Base-by-base conservation (phyloP, 2,888 invertebrate species). In the Lasius platythorax region DNA sequence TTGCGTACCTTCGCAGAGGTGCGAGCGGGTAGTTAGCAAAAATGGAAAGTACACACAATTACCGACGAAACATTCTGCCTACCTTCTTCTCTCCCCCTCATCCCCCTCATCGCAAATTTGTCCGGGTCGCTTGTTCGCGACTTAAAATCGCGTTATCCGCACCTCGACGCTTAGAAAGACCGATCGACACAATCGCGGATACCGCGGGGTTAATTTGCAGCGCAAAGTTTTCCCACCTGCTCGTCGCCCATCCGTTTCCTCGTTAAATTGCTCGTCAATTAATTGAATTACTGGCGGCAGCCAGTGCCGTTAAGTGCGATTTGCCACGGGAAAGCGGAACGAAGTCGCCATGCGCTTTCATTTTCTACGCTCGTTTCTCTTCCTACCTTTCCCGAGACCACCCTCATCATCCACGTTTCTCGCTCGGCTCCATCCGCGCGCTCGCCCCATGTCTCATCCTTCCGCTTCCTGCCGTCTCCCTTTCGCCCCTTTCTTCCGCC, bases 191-290 rank as follows among this genome's bases (percentile, higher is more conserved):
- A 50, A 67, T 70, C 37, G 72, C 50, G 46, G 18, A 75, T 63
- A 68, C 61, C 61, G n/a, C n/a, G 66, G 33, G 50, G 68, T 68
- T 74, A 66, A 67, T 18, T 78, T 30, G 50, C 50, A 73, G 61
- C 68, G 73, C 53, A 66, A 84, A 85, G 74, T 83, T 68, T 73
- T 79, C 53, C 63, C 58, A 79, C 81, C 70, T 70, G 37, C 72
- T 75, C 76, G 66, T 40, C 33, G 64, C 3, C 73, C 18, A 37
- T 58, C 50, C 67, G 73, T 61, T 58, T 50, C 64, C 83, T 73
- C 83, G 83, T 84, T 85, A 85, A 88, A 75, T 79, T 85, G 83
- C 82, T 78, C 86, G 83, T 72, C 73, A 78, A 83, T 87, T 88
- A 81, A 85, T 84, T 68, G 84, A 85, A 87, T 88, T 85, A 83